Conservation (phyloP, 2,888 invertebrate species). For the Acanthosepion pharaonis region DNA sequence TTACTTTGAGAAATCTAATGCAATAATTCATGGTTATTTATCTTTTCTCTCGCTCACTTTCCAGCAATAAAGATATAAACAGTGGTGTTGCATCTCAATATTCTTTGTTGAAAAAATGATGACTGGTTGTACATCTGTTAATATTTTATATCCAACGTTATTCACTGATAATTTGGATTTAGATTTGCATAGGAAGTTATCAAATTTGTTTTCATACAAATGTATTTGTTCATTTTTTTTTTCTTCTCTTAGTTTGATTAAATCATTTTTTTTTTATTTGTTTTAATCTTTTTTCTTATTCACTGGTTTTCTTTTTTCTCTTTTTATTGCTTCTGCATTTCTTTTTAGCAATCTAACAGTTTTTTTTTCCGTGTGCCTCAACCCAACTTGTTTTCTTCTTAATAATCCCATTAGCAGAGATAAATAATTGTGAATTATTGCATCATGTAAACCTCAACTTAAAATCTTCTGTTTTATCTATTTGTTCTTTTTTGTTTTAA, state of each 20-base stretch:
- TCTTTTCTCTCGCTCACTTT: neutral
- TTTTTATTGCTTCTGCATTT: neutral
- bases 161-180: neutral
- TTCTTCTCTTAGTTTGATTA: neutral
- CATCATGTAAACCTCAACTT: neutral
- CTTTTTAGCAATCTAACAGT: neutral
- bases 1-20: neutral
- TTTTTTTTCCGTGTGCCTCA: neutral
- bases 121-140: neutral
- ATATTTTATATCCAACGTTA: neutral
- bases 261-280: neutral
- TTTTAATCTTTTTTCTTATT: neutral
- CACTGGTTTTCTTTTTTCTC: neutral
- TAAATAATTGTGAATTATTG: neutral
- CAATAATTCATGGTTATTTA: neutral
- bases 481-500: neutral
- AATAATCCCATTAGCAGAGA: neutral
- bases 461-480: neutral
- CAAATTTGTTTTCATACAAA: neutral
- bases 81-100: neutral
- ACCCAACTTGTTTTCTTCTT: neutral
- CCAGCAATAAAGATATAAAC: neutral
- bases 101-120: neutral
- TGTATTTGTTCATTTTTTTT: neutral
- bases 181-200: neutral